Base-by-base conservation (phyloP, 2,888 invertebrate genomes). In the Thymelicus lineola region DNA sequence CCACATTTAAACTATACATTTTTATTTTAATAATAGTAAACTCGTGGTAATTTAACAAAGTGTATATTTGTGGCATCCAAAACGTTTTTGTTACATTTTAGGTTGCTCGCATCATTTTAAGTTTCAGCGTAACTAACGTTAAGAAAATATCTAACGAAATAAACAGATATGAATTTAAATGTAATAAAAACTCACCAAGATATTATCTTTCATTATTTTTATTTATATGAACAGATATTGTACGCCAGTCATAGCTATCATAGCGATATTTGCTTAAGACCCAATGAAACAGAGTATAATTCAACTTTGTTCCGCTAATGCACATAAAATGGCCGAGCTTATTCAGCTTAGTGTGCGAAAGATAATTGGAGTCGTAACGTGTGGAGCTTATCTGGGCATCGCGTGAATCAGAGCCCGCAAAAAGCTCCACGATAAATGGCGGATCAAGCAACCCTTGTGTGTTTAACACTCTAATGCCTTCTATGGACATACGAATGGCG, bases 371-470 rank as follows among this genome's bases (percentile, higher is more conserved):
- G 53, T 61, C 53, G 61, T 68, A 68, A 68, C 67, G 67, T 58
- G 50, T 46, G 61, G 35, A 61, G 69, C 80, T 82, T 85, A 84
- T 85, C 83, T 80, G 73, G 63, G 74, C 79, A 82, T 83, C 82
- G 80, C 76, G 79, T 79, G 81, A 78, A 68, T 61, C 67, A 87
- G 82, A 80, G 76, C 79, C 72, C 72, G 76, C 79, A 63, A 63
- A 63, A 63, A 63, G 76, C 78, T 77, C 80, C 66, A 75, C 82
- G 82, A 85, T 84, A 86, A 83, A 82, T 80, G 77, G 75, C 65
- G 76, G 82, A 84, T 82, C 79, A 76, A 77, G 68, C 53, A 71
- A 67, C 73, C 72, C 74, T 68, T 62, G 62, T 72, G 73, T 75
- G 76, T 72, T 80, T 77, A 79, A 77, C 77, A 78, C 75, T 76